Percentiles rank a stretch among this genome's conserved stretches.
phyloP scores from a whole-genome alignment of 1,140 invertebrate species.

The Bombus turneri region DNA sequence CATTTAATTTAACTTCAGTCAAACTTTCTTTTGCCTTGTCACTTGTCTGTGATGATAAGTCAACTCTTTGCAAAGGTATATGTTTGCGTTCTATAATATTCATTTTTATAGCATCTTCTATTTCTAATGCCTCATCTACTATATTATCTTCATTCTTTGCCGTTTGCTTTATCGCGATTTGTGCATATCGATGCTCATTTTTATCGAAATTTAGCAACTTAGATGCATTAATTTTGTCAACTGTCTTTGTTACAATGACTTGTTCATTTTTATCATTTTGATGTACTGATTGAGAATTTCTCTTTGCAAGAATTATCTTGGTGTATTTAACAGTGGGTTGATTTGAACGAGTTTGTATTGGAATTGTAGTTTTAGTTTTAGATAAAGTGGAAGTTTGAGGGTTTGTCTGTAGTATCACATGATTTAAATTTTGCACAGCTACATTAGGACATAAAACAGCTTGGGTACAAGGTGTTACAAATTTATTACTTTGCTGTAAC shows the following conservation, averaged over 20 bases:
- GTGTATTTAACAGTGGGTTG: conserved; percentile 81
- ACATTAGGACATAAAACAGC: conserved; percentile 69
- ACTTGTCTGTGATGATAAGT: conserved; percentile 52
- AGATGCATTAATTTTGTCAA: conserved; percentile 57
- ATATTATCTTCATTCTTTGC: conserved; percentile 51
- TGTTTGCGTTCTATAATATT: conserved; percentile 75
- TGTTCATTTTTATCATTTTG: conserved; percentile 69
- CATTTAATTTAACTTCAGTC: conserved; percentile 17
- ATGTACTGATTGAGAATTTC: conserved; percentile 60
- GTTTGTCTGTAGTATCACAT: conserved; percentile 66
- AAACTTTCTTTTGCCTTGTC: conserved; percentile 4
- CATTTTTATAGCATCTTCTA: conserved; percentile 75
- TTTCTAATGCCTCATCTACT: conserved; percentile 65
- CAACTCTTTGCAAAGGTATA: conserved; percentile 49
- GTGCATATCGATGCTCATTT: conserved; percentile 61
- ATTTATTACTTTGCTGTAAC: conserved; percentile 58
- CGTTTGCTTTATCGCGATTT: conserved; percentile 24
- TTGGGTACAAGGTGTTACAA: conserved; percentile 70
- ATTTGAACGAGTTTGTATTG: conserved; percentile 59
- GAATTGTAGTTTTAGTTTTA: conserved; percentile 55
- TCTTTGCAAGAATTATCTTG: conserved; percentile 83
- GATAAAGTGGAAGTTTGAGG: conserved; percentile 62
- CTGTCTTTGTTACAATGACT: conserved; percentile 72
- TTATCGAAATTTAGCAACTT: conserved; percentile 68
- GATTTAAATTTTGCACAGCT: conserved; percentile 56